Percentiles rank a stretch among this genome's conserved stretches.
These are phyloP conservation scores for Hyperopisus bebe DNA, from an alignment of 2,113 vertebrate genomes.

Conservation along the genomic window DNA sequence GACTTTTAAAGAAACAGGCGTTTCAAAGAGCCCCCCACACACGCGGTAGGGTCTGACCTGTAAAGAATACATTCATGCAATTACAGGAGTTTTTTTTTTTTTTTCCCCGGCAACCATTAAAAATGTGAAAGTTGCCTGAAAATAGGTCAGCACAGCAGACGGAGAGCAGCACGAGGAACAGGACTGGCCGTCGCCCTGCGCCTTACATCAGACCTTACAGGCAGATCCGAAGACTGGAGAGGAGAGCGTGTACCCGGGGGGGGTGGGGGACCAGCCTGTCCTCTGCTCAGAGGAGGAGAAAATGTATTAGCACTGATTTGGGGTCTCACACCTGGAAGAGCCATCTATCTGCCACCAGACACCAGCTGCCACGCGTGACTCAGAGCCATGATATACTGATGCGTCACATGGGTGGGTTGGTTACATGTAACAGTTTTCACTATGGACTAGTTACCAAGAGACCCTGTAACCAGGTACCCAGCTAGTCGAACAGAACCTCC, in stretches of 20 bases:
- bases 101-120: neutral
- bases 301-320: neutral
- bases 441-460: neutral
- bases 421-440: neutral
- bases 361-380: neutral
- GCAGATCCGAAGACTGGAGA: neutral
- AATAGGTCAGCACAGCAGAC: neutral
- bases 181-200: neutral
- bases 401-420: neutral
- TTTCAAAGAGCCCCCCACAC: neutral
- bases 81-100: neutral
- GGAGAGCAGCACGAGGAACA: neutral
- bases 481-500: neutral
- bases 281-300: neutral
- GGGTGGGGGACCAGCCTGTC: neutral
- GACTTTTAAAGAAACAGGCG: neutral
- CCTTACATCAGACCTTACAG: neutral
- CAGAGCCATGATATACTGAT: neutral
- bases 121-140: constrained; percentile 3
- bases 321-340: neutral
- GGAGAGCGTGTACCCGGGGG: neutral
- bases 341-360: neutral
- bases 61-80: neutral
- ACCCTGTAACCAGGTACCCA: neutral
- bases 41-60: neutral